Percentiles rank a stretch among this genome's conserved stretches.
Evolutionary conservation across 2,888 invertebrate species (phyloP).

Genomic region (Shargacucullia verbasci): DNA sequence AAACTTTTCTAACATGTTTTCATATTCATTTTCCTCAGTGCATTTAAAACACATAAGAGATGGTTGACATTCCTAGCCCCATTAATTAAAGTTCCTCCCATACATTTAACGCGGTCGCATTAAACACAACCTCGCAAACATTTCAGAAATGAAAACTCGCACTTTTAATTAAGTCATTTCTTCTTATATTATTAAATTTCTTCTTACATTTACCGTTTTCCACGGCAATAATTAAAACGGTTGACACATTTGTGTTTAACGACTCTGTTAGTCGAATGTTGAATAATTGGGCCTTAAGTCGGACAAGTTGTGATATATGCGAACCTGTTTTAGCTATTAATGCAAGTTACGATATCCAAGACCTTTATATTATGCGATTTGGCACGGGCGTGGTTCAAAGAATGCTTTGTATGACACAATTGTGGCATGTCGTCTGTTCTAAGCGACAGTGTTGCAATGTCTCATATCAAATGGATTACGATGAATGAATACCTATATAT

Average conservation of each 20-base stretch:
- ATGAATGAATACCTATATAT: constrained; percentile 37
- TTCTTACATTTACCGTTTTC: constrained; percentile 36
- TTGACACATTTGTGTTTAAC: constrained; percentile 44
- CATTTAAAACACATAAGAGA: constrained; percentile 34
- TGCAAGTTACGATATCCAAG: constrained; percentile 50
- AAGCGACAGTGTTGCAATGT: constrained; percentile 32
- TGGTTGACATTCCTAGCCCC: constrained; percentile 14
- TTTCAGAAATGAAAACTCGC: constrained; percentile 41
- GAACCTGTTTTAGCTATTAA: constrained; percentile 53
- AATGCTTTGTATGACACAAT: constrained; percentile 50
- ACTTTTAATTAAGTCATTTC: constrained; percentile 46
- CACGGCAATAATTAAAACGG: constrained; percentile 38
- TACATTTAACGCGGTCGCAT: constrained; percentile 22
- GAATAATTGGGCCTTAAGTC: constrained; percentile 43
- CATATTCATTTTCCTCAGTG: constrained; percentile 11
- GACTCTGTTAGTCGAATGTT: constrained; percentile 38
- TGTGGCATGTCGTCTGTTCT: constrained; percentile 47
- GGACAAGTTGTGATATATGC: constrained; percentile 48
- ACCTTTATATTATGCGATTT: constrained; percentile 59
- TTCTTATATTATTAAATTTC: constrained; percentile 21
- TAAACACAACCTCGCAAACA: constrained; percentile 25
- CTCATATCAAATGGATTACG: constrained; percentile 35
- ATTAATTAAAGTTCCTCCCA: constrained; percentile 46
- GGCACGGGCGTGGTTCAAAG: constrained; percentile 54
- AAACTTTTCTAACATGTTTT: constrained; percentile 14